These are phyloP conservation scores for Notolepis coatsorum DNA, from an alignment of 2,797 vertebrate species.

Conservation along the genomic window DNA sequence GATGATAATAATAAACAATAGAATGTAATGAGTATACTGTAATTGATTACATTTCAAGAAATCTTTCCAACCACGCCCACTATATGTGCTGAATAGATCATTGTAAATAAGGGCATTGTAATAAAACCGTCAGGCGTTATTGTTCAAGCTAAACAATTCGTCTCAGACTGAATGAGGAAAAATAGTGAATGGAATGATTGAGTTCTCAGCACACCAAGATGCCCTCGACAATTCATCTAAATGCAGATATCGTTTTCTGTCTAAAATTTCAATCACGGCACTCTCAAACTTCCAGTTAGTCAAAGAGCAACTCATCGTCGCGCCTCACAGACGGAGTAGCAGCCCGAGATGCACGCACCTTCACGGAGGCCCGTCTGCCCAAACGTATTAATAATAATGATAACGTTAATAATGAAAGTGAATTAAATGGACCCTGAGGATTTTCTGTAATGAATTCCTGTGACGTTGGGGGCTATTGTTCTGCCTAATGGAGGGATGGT, in stretches of 20 bases:
- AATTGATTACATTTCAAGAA: too few species aligned
- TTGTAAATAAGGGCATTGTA: too few species aligned
- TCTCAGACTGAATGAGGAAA: too few species aligned
- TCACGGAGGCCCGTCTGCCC: constrained; percentile 43
- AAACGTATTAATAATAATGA: constrained; percentile 74
- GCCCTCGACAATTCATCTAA: too few species aligned
- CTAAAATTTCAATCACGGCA: background rate
- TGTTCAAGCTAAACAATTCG: too few species aligned
- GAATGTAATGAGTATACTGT: too few species aligned
- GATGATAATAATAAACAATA: too few species aligned
- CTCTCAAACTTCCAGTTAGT: background rate
- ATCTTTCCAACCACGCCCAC: too few species aligned
- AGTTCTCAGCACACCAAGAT: too few species aligned
- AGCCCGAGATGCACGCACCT: constrained; percentile 22
- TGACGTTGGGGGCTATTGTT: constrained; percentile 68
- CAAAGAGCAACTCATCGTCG: background rate
- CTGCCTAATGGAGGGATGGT: constrained; percentile 71
- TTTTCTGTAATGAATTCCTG: constrained; percentile 76
- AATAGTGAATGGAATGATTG: too few species aligned
- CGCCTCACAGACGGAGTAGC: constrained; percentile 22
- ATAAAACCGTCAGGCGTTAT: too few species aligned
- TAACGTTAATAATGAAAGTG: constrained; percentile 78
- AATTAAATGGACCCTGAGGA: constrained; percentile 73
- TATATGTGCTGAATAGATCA: too few species aligned
- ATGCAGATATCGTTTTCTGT: background rate